These are phyloP conservation scores for Drosophila sp. DNA, from an alignment of 1,140 invertebrate species.

Conservation along the genomic window DNA sequence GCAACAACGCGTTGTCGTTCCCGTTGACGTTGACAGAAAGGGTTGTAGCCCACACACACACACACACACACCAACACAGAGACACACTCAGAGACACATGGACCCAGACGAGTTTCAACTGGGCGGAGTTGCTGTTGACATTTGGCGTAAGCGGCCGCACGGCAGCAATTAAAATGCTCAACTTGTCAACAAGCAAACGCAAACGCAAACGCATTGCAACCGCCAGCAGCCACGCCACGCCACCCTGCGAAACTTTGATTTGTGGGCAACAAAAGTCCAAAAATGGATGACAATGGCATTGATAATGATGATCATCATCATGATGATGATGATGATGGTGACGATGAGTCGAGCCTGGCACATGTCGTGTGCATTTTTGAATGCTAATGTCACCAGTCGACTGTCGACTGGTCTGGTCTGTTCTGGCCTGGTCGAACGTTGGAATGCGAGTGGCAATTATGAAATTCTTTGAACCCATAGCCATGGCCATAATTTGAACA, in stretches of 20 bases:
- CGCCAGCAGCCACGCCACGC: conserved; percentile 2
- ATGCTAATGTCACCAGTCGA: conserved; percentile 14
- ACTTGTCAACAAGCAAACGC: conserved; percentile 67
- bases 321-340: conserved; percentile 1
- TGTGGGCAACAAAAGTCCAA: conserved; percentile 70
- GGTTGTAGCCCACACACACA: conserved; percentile 39
- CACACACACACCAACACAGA: background rate
- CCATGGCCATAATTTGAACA: conserved; percentile 2
- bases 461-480: background rate
- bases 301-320: conserved; percentile 13
- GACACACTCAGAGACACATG: background rate
- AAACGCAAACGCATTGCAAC: conserved; percentile 54
- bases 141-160: conserved; percentile 69
- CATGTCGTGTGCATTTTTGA: conserved; percentile 16
- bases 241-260: conserved; percentile 57
- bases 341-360: conserved; percentile 11
- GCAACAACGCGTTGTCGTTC: conserved; percentile 31
- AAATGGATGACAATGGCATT: conserved; percentile 56
- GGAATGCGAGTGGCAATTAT: conserved; percentile 25
- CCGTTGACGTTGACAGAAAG: conserved; percentile 30
- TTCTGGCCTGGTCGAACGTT: background rate
- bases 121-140: conserved; percentile 55
- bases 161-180: conserved; percentile 79
- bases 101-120: conserved; percentile 6
- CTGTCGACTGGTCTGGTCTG: too few relatives aligned